Evolutionary conservation across 1,140 invertebrate species (phyloP), one percentile per base, ranked within the genome.

Genomic region (Tigriopus japonicus): DNA sequence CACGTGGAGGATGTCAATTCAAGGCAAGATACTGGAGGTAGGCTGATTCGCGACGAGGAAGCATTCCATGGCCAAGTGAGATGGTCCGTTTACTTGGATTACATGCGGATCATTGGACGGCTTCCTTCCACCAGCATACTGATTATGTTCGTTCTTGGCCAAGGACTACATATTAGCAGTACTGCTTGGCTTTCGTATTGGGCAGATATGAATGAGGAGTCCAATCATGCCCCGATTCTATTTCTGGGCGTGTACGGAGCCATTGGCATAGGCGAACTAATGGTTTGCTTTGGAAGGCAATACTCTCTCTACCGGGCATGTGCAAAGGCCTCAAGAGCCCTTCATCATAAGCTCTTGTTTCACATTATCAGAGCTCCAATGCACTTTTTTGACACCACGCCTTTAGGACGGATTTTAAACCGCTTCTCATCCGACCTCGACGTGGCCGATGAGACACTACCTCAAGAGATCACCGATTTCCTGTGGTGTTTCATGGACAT

Each of bases 171-270:
- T 35, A 9, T 35, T 9, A 35, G 28, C 28, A 35, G 28, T 35
- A 35, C 28, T 35, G 28, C 28, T 35, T 35, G 28, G 28, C 9
- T 35, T 5, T 35, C 28, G 9, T 35, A 35, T 35, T 35, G 28
- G 28, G 28, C 28, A 35, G 28, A 35, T 9, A 35, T 35, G 28
- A 35, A 35, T 35, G 28, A 35, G 3, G 28, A 9, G 3, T 35
- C 9, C 3, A 35, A 35, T 9, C 28, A 35, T 35, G 28, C 28
- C 28, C 28, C 28, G 3, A 35, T 35, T 35, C 75, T 86, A 70
- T 90, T 90, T 70, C 76, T 94, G 51, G 86, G 85, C 64, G 84
- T 91, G 19, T 94, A 94, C 70, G 87, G 83, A 60, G 85, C 78
- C 28, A 78, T 92, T 53, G 90, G 90, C 64, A 69, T 86, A 56